These are phyloP conservation scores for Falco cherrug DNA, from an alignment of 2,797 vertebrate species.

Conservation along the genomic window DNA sequence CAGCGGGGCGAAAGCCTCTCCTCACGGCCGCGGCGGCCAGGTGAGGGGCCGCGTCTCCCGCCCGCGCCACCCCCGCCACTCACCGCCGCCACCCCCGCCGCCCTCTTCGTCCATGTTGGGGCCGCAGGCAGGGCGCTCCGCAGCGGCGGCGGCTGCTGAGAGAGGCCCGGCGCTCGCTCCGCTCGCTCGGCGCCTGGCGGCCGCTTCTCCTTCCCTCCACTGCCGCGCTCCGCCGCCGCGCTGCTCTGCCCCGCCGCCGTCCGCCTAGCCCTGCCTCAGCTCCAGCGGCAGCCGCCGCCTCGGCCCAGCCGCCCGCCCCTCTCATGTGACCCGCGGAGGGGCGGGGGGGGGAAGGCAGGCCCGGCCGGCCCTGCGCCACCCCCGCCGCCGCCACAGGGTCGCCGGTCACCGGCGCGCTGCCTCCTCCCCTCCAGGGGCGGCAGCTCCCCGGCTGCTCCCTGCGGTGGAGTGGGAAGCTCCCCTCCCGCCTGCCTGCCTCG, in stretches of 20 bases:
- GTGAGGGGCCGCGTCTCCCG: background rate
- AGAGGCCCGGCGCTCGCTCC: background rate
- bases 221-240: background rate
- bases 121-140: background rate
- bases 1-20: background rate
- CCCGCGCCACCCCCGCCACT: background rate
- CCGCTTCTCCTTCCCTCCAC: background rate
- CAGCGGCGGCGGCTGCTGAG: background rate
- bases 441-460: background rate
- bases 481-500: no score
- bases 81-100: constrained; percentile 70
- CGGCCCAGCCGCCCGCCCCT: constrained; percentile 44
- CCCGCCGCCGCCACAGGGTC: background rate
- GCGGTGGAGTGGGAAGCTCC: background rate
- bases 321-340: constrained; percentile 40
- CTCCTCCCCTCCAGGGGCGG: background rate
- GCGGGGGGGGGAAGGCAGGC: background rate
- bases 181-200: background rate
- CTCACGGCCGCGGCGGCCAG: background rate
- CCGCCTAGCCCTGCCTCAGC: background rate
- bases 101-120: constrained; percentile 76
- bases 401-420: fast-evolving
- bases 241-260: background rate
- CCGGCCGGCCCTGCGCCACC: background rate
- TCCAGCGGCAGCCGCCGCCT: background rate